Base-by-base conservation (phyloP, 2,888 invertebrate genomes). In the Herminia tarsipennalis region DNA sequence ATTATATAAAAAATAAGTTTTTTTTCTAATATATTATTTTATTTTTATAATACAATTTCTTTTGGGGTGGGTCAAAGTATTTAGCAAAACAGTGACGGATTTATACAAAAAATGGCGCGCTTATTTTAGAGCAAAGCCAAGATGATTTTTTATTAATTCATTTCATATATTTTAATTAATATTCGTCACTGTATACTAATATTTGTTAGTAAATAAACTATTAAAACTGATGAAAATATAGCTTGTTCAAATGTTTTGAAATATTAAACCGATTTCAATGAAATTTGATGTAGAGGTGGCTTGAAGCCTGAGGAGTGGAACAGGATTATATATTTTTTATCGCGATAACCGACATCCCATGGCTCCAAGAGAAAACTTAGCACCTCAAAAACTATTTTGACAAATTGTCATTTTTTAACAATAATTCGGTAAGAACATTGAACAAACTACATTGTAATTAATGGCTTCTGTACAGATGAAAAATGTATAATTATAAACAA, bases 21-120 rank as follows among this genome's bases (percentile, higher is more conserved):
- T 14, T 36, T 35, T 25, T 30, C 18, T 32, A 38, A 56, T 58
- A 51, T 44, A 45, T 56, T 43, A 36, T 29, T 28, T 33, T 22
- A 39, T 53, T 50, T 47, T 51, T 59, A 60, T 65, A 68, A 65
- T 65, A 65, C 69, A 65, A 65, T 48, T 64, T 64, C 35, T 45
- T 47, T 49, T 41, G 56, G 70, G 66, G 66, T 67, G 62, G 56
- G 49, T 54, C 37, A 40, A 39, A 24, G 40, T 45, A 13, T 32
- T 18, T 13, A 28, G 38, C 13, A 29, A 10, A 4, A 9, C 16
- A 34, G 29, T 44, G 38, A 44, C 36, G 36, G 16, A 21, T 0
- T 14, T 21, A 16, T 5, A 18, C 8, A 28, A 41, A 18, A 30
- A 22, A 13, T 29, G 18, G 34, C 10, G 27, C 27, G 29, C 21